Conservation (phyloP, 2,888 invertebrate species). For the Tanypteryx hageni region DNA sequence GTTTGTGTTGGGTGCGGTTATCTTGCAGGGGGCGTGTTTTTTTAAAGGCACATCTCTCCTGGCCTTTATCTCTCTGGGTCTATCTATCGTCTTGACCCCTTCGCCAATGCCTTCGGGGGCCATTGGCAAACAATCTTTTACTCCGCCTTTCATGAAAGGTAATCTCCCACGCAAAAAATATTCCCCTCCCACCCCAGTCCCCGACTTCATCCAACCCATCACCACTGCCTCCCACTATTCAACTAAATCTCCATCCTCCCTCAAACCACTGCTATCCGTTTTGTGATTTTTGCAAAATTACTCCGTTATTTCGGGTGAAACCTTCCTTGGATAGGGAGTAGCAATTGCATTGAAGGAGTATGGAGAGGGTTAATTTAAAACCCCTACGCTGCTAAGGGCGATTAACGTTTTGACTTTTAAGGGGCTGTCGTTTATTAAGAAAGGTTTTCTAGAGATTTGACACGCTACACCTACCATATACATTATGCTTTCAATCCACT, state of each 20-base stretch:
- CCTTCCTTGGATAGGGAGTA: background rate
- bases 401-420: background rate
- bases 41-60: slow-evolving; percentile 5
- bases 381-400: background rate
- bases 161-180: slow-evolving; percentile 1
- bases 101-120: slow-evolving; percentile 20
- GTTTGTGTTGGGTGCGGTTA: slow-evolving; percentile 22
- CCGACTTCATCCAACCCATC: background rate
- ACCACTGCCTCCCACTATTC: background rate
- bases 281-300: slow-evolving; percentile 34
- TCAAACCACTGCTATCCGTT: background rate
- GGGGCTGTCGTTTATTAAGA: too few relatives aligned
- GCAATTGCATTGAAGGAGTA: background rate
- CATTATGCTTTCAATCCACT: too few relatives aligned
- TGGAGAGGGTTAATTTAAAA: background rate
- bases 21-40: slow-evolving; percentile 42
- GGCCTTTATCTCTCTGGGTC: slow-evolving; percentile 19
- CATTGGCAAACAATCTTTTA: slow-evolving; percentile 50
- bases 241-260: background rate
- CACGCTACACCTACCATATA: too few relatives aligned
- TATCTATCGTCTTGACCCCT: slow-evolving; percentile 55
- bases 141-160: slow-evolving; percentile 26
- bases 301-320: background rate
- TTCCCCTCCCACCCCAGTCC: background rate
- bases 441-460: too few relatives aligned